Evolutionary conservation across 2,888 invertebrate species (phyloP).

Genomic region (Lithophane leautieri): DNA sequence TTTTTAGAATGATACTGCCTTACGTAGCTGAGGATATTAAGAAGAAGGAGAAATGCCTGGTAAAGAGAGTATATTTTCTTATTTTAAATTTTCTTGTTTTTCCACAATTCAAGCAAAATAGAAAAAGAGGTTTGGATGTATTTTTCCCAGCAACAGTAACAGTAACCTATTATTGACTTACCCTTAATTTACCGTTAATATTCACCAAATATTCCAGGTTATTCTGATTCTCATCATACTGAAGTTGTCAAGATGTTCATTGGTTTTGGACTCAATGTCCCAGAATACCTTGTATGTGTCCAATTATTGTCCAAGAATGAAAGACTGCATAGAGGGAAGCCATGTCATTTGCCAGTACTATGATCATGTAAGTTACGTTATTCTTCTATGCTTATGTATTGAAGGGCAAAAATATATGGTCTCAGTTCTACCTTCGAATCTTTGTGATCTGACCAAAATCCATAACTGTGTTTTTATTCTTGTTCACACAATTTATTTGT

Average conservation of each 20-base stretch:
- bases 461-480: neutral
- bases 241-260: constrained; percentile 32
- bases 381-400: neutral
- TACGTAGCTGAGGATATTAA: too few species aligned
- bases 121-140: too few species aligned
- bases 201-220: constrained; percentile 29
- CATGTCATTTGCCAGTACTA: constrained; percentile 54
- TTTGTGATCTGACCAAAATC: neutral
- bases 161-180: neutral
- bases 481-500: neutral
- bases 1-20: neutral
- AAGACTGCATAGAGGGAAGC: constrained; percentile 40
- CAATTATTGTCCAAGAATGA: constrained; percentile 45
- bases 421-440: neutral
- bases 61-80: too few species aligned
- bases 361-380: constrained; percentile 37
- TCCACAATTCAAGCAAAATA: too few species aligned
- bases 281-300: constrained; percentile 46
- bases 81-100: too few species aligned
- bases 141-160: neutral
- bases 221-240: constrained; percentile 21
- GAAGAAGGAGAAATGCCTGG: too few species aligned
- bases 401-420: neutral
- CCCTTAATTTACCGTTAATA: neutral
- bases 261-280: constrained; percentile 28